Percentiles rank a stretch among this genome's conserved stretches.
Evolutionary conservation across 2,797 vertebrate genomes (phyloP).

Genomic region (Carcharodon carcharias): DNA sequence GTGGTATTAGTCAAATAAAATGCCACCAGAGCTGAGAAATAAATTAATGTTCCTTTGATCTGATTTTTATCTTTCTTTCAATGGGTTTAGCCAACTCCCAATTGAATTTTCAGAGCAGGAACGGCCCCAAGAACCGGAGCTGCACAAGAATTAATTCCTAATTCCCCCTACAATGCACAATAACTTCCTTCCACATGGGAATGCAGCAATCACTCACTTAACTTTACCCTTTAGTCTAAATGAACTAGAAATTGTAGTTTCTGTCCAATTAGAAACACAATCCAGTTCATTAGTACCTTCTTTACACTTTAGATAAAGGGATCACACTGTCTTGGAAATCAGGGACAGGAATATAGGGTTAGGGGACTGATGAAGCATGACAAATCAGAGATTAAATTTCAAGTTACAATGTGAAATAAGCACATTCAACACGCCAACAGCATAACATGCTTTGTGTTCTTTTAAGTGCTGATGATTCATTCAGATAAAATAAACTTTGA

Average conservation of each 20-base stretch:
- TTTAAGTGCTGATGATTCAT: background rate
- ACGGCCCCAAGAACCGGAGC: background rate
- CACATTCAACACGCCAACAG: background rate
- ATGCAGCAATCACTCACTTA: background rate
- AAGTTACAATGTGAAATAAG: conserved; percentile 23
- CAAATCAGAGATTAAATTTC: conserved; percentile 32
- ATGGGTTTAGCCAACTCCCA: background rate
- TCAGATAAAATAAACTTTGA: conserved; percentile 16
- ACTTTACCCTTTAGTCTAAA: background rate
- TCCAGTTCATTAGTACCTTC: background rate
- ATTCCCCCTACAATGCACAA: background rate
- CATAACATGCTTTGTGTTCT: background rate
- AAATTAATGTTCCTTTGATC: background rate
- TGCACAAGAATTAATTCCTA: background rate
- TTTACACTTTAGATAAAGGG: background rate
- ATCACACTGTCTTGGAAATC: background rate
- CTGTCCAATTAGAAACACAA: background rate
- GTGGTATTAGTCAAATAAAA: background rate
- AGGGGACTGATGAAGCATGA: background rate
- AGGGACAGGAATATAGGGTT: background rate
- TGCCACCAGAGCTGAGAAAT: background rate
- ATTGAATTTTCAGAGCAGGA: background rate
- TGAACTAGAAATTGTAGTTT: background rate
- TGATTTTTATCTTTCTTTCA: background rate
- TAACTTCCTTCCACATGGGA: background rate